phyloP scores from a whole-genome alignment of 2,888 invertebrate species.

The Epicampocera succincta region DNA sequence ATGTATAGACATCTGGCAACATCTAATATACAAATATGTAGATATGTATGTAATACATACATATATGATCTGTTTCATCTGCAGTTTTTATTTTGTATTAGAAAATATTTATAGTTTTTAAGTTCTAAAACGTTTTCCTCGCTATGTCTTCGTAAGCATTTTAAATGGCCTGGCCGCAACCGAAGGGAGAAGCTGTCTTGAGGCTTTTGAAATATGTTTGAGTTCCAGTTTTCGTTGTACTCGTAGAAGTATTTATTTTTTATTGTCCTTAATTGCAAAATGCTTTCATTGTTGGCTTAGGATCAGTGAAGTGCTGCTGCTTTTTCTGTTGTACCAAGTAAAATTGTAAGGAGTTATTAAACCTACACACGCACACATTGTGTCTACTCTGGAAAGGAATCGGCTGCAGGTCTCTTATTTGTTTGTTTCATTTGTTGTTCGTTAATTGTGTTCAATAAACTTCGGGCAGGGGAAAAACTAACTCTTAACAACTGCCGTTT shows the following conservation, averaged over 20 bases:
- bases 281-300: constrained; percentile 41
- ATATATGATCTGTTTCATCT: too few species aligned
- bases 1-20: too few species aligned
- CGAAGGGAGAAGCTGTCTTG: not conserved
- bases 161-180: not conserved
- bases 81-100: too few species aligned
- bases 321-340: constrained; percentile 5
- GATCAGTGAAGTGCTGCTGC: constrained; percentile 34
- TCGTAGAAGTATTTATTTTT: not conserved
- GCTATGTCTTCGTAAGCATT: not conserved
- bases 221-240: constrained; percentile 3
- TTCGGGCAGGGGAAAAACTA: not conserved
- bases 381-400: not conserved
- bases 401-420: constrained; percentile 11
- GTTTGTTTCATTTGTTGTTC: constrained; percentile 36
- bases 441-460: constrained; percentile 47
- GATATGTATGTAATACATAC: too few species aligned
- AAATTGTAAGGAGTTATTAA: constrained; percentile 21
- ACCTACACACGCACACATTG: constrained; percentile 18
- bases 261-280: constrained; percentile 9
- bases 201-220: constrained; percentile 22
- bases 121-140: too few species aligned
- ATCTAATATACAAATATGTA: too few species aligned
- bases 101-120: too few species aligned
- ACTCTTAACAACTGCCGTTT: constrained; percentile 25